Evolutionary conservation across 2,888 invertebrate genomes (phyloP).

Genomic region (Ophion slaviceki): DNA sequence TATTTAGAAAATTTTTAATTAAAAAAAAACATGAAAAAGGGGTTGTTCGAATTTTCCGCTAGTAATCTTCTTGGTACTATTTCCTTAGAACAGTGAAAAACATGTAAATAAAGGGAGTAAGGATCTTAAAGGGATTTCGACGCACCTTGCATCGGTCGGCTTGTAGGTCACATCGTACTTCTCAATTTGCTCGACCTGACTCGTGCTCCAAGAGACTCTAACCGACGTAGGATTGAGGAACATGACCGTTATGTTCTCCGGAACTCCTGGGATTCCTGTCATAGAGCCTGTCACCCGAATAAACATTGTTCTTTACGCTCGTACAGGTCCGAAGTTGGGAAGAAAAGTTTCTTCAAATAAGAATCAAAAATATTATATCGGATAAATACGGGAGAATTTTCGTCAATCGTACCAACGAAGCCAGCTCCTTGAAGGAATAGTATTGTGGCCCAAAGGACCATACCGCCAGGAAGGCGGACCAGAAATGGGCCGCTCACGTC

Average conservation of each 20-base stretch:
- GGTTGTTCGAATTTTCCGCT: too few relatives aligned
- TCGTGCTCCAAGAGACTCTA: slow-evolving; percentile 94
- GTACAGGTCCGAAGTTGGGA: neutral
- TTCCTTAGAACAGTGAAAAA: too few relatives aligned
- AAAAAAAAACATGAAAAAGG: too few relatives aligned
- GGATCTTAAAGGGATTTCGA: slow-evolving; percentile 58
- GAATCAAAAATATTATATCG: neutral
- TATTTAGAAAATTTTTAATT: too few relatives aligned
- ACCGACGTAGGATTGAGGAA: slow-evolving; percentile 94
- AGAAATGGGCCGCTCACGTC: slow-evolving; percentile 79
- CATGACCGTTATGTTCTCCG: slow-evolving; percentile 95
- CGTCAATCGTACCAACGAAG: slow-evolving; percentile 84
- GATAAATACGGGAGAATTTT: neutral
- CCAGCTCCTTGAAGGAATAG: slow-evolving; percentile 86
- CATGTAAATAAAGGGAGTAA: too few relatives aligned
- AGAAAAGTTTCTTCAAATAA: neutral
- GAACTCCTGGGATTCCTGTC: slow-evolving; percentile 89
- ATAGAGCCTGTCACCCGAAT: slow-evolving; percentile 88
- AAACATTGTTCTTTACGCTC: too few relatives aligned
- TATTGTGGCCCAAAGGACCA: slow-evolving; percentile 86
- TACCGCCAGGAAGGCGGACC: slow-evolving; percentile 85
- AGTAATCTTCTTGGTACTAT: too few relatives aligned
- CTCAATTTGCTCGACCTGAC: slow-evolving; percentile 90
- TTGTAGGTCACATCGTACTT: slow-evolving; percentile 97
- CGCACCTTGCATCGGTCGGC: slow-evolving; percentile 96